phyloP scores from a whole-genome alignment of 2,113 vertebrate species.

The Edolisoma coerulescens region DNA sequence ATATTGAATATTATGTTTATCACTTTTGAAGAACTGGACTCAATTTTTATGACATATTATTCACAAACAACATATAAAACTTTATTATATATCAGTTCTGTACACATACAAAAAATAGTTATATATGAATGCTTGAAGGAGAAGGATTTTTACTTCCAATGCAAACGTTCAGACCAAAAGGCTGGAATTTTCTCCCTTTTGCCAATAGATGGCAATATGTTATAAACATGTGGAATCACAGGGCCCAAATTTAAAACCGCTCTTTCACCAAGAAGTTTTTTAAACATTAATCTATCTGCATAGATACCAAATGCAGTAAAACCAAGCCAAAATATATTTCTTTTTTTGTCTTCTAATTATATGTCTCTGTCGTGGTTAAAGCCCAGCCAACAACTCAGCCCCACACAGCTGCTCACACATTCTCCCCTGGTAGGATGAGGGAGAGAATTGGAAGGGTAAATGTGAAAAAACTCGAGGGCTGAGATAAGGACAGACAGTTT shows the following conservation, averaged over 20 bases:
- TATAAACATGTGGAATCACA: background rate
- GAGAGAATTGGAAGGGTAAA: background rate
- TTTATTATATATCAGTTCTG: background rate
- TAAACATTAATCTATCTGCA: constrained; percentile 39
- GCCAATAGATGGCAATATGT: constrained; percentile 69
- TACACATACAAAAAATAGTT: background rate
- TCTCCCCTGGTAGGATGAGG: background rate
- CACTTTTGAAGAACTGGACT: background rate
- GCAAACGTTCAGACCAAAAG: background rate
- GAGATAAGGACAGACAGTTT: background rate
- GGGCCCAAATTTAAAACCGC: background rate
- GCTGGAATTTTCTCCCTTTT: background rate
- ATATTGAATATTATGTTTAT: background rate
- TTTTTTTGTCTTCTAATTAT: background rate
- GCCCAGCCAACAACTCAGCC: background rate
- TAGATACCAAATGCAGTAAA: constrained; percentile 41
- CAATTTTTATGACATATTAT: background rate
- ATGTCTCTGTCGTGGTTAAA: background rate
- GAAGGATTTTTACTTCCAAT: background rate
- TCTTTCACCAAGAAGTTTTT: background rate
- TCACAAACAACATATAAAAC: background rate
- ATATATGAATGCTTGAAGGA: background rate
- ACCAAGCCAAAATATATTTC: background rate
- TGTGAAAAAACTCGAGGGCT: background rate
- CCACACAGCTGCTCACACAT: background rate